Evolutionary conservation across 2,113 vertebrate species (phyloP), one percentile per base, ranked within the genome.

Genomic region (Heloderma charlesbogerti): DNA sequence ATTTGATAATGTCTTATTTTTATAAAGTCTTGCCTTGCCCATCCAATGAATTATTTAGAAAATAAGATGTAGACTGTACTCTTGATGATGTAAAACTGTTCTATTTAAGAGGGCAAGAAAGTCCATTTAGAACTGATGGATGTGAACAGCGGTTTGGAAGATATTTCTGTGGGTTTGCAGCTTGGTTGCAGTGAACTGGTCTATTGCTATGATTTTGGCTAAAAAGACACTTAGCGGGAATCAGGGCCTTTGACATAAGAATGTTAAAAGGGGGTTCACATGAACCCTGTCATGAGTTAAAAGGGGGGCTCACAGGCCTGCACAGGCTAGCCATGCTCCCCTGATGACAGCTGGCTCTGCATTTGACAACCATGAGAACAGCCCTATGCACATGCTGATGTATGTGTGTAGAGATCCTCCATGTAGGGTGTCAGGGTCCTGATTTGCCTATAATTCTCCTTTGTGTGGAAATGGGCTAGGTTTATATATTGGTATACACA

Each of bases 31-130:
- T 67, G 40, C 60, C 43, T 80, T 69, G 43, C 18, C 31, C 77
- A 80, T 10, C 40, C 22, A 31, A 15, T 88, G 18, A 80, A 80
- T 88, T 80, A 88, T 80, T 88, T 88, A 88, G 40, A 88, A 48
- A 80, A 67, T 80, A 80, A 69, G 77, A 80, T 69, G 63, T 69
- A 88, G 81, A 81, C 4, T 22, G 43, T 54, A 34, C 2, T n/a
- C 63, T 69, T 69, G 63, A 69, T 48, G 63, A 69, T n/a, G 12
- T 45, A 67, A 81, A 80, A 34, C 22, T 20, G 69, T 51, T 51
- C 22, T 6, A 51, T n/a, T 80, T 63, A 80, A 48, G 18, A 77
- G 43, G 63, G 7, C 60, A 88, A 51, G 31, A 7, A 67, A 31
- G 45, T 51, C 48, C 31, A 77, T 4, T 75, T 40, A 34, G 86